These are phyloP conservation scores for Penaeus japonicus DNA, from an alignment of 1,140 invertebrate species.

Conservation along the genomic window DNA sequence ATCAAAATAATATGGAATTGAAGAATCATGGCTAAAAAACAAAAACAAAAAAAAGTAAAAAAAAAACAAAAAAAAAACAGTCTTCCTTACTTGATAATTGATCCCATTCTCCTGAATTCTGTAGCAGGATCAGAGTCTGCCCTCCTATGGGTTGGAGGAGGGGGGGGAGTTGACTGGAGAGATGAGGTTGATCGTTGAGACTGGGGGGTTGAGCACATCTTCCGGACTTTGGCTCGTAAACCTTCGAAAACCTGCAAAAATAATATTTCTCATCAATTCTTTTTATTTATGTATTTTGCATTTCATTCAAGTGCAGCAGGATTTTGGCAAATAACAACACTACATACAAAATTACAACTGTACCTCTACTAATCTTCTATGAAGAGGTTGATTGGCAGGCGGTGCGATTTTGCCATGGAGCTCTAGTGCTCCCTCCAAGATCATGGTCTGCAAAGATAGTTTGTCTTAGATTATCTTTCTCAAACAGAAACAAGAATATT, in stretches of 20 bases:
- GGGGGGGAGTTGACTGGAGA: conserved; percentile 53
- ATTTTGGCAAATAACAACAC: background rate
- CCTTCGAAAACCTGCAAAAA: conserved; percentile 58
- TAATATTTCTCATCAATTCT: too few species aligned
- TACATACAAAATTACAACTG: background rate
- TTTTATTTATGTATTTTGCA: too few species aligned
- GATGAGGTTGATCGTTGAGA: conserved; percentile 51
- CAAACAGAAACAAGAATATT: background rate
- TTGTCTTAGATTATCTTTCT: background rate
- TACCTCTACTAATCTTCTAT: conserved; percentile 81
- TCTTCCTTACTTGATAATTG: conserved; percentile 72
- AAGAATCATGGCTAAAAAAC: conserved; percentile 16
- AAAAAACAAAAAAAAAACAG: conserved; percentile 4
- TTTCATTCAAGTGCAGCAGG: background rate
- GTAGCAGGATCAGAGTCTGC: conserved; percentile 70
- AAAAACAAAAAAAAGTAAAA: conserved; percentile 18
- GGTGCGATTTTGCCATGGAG: conserved; percentile 86
- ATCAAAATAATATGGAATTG: background rate
- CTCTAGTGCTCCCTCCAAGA: conserved; percentile 81
- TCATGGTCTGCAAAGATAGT: conserved; percentile 65
- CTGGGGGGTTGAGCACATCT: conserved; percentile 58
- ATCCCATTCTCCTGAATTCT: conserved; percentile 58
- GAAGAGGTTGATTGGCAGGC: conserved; percentile 82
- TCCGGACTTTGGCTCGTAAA: conserved; percentile 53
- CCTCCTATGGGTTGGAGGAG: conserved; percentile 56